Evolutionary conservation across 1,140 invertebrate species (phyloP).

Genomic region (Teleogryllus occipitalis): DNA sequence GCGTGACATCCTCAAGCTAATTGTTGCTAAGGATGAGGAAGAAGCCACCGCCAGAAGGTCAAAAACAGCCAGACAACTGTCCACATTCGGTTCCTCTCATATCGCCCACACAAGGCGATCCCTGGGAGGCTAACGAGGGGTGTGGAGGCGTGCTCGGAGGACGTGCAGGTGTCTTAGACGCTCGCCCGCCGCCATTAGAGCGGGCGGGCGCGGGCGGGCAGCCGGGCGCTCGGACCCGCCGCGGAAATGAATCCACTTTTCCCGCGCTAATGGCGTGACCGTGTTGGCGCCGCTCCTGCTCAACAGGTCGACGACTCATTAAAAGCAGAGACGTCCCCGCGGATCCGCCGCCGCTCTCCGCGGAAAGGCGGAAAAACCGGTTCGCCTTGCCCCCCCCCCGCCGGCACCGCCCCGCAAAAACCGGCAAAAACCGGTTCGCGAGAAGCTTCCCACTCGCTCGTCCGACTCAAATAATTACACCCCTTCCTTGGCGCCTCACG

Average conservation of each 20-base stretch:
- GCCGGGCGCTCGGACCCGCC: neutral
- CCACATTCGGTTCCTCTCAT: too few relatives aligned
- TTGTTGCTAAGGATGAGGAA: too few relatives aligned
- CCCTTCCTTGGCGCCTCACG: neutral
- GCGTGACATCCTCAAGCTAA: too few relatives aligned
- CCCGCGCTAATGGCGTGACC: neutral
- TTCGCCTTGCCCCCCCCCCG: neutral
- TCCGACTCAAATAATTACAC: slow-evolving; percentile 4
- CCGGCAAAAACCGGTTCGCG: neutral
- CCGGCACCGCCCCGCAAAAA: neutral
- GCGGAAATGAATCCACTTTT: neutral
- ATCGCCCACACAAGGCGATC: too few relatives aligned
- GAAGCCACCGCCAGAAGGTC: too few relatives aligned
- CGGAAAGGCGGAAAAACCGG: neutral
- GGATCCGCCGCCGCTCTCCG: neutral
- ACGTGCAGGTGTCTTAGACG: too few relatives aligned
- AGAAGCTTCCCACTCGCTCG: neutral
- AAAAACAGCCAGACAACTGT: too few relatives aligned
- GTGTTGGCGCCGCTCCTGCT: neutral
- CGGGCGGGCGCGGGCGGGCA: too few relatives aligned
- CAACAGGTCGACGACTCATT: neutral
- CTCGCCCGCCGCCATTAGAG: too few relatives aligned
- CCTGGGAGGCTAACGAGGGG: too few relatives aligned
- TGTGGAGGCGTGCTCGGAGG: too few relatives aligned
- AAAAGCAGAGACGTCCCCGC: neutral